These are phyloP conservation scores for Sinocyclocheilus rhinocerous DNA, from an alignment of 2,113 vertebrate genomes.

Conservation along the genomic window DNA sequence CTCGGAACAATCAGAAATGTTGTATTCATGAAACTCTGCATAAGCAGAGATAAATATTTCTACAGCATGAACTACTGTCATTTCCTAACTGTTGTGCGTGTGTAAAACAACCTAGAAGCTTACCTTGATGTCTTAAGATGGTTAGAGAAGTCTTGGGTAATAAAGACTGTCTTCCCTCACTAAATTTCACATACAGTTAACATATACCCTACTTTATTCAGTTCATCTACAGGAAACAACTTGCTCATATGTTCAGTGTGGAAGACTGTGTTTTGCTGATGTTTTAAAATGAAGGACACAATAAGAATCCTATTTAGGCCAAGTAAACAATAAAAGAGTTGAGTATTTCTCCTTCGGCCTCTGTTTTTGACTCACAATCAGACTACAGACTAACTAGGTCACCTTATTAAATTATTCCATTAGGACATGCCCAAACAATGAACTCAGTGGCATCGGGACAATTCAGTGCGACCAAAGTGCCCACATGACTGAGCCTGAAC, in stretches of 20 bases:
- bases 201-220: background rate
- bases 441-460: background rate
- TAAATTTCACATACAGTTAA: background rate
- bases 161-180: background rate
- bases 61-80: background rate
- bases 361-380: constrained; percentile 14
- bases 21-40: background rate
- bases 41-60: background rate
- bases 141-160: background rate
- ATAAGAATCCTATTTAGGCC: background rate
- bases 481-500: constrained; percentile 26
- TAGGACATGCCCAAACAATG: constrained; percentile 13
- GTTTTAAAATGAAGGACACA: constrained; percentile 13
- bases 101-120: background rate
- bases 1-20: background rate
- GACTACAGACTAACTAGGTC: background rate
- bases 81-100: too few species aligned
- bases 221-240: background rate
- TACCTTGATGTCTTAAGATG: background rate
- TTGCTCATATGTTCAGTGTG: background rate
- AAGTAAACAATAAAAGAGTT: background rate
- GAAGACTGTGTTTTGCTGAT: background rate
- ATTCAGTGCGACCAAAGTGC: background rate
- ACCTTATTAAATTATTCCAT: constrained; percentile 29
- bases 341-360: background rate